Evolutionary conservation across 2,888 invertebrate species (phyloP).

Genomic region (Drosophila niveifrons): DNA sequence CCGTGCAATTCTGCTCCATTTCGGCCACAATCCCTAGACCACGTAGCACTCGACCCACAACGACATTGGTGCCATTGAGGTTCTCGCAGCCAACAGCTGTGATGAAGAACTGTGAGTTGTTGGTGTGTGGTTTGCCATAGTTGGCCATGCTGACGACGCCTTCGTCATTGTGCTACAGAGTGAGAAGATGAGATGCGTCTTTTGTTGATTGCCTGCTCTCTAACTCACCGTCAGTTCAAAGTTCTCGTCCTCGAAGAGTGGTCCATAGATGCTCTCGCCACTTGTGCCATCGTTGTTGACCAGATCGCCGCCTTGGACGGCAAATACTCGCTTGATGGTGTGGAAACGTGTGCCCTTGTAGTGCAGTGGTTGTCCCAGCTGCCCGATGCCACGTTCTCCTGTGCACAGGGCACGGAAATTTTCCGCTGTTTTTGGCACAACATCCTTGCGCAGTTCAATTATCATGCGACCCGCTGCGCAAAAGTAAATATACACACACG

Average conservation of each 20-base stretch:
- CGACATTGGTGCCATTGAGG: constrained; percentile 92
- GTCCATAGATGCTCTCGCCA: constrained; percentile 98
- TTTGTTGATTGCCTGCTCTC: not conserved
- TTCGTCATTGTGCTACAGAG: constrained; percentile 86
- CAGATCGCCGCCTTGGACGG: constrained; percentile 94
- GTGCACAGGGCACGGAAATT: constrained; percentile 97
- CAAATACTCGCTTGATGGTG: constrained; percentile 93
- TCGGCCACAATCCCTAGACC: constrained; percentile 91
- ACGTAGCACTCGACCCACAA: constrained; percentile 92
- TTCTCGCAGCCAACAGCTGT: constrained; percentile 91
- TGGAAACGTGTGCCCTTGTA: constrained; percentile 94
- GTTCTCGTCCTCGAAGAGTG: constrained; percentile 95
- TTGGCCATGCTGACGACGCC: constrained; percentile 93
- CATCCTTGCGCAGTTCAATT: constrained; percentile 93
- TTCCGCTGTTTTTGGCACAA: constrained; percentile 94
- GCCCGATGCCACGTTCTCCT: constrained; percentile 93
- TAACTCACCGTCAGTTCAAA: constrained; percentile 88
- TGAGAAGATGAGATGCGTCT: not conserved
- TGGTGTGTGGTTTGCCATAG: constrained; percentile 91
- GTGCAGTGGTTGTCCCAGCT: constrained; percentile 90
- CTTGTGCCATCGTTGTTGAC: constrained; percentile 93
- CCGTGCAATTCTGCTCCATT: constrained; percentile 88
- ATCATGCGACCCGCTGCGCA: constrained; percentile 92
- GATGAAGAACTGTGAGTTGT: constrained; percentile 98
- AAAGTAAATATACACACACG: constrained; percentile 13